These are phyloP conservation scores for Lithophane socia DNA, from an alignment of 2,888 invertebrate species.

Conservation along the genomic window DNA sequence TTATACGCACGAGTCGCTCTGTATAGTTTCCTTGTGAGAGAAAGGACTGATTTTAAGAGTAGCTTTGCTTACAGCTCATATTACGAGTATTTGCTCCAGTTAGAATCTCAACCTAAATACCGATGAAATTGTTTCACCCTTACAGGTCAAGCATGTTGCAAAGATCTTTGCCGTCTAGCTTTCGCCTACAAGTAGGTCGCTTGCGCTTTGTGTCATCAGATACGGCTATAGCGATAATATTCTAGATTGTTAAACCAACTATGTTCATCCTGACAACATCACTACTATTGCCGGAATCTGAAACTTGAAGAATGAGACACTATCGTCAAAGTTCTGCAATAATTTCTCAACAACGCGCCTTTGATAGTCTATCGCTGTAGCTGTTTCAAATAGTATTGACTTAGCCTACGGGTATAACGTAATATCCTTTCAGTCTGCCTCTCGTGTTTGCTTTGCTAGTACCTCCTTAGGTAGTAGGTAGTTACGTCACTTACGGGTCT, in stretches of 20 bases:
- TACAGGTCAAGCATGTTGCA: neutral
- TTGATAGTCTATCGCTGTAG: neutral
- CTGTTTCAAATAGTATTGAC: constrained; percentile 39
- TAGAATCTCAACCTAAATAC: neutral
- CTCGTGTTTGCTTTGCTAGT: constrained; percentile 32
- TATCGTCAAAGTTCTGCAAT: neutral
- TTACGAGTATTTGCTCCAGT: neutral
- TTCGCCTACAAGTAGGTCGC: neutral
- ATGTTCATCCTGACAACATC: neutral
- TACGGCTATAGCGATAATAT: neutral
- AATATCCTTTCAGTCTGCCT: constrained; percentile 38
- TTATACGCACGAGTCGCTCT: constrained; percentile 21
- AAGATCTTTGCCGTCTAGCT: neutral
- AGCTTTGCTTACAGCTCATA: neutral
- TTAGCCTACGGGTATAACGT: constrained; percentile 38
- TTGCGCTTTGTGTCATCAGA: neutral
- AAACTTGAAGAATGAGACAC: constrained; percentile 7
- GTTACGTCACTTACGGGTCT: neutral
- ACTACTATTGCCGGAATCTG: neutral
- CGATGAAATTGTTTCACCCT: constrained; percentile 7
- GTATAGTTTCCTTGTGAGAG: constrained; percentile 23
- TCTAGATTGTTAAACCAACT: neutral
- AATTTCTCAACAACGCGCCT: constrained; percentile 21
- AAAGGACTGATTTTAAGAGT: constrained; percentile 19
- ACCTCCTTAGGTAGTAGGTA: constrained; percentile 19